phyloP scores from a whole-genome alignment of 1,140 invertebrate genomes.

The Anastrepha ludens region DNA sequence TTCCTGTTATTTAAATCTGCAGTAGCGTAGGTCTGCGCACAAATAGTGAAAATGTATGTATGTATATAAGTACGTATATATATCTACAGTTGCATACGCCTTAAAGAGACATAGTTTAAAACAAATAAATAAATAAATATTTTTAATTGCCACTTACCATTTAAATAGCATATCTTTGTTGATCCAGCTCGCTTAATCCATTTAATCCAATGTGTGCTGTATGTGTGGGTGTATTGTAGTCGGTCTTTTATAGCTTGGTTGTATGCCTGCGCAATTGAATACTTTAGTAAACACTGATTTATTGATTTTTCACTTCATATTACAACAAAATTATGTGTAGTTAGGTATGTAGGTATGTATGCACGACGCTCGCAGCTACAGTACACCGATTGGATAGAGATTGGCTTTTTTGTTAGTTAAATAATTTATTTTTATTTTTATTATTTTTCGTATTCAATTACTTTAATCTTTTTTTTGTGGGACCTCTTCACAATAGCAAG shows the following conservation, averaged over 20 bases:
- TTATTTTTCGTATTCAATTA: background rate
- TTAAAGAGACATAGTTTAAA: background rate
- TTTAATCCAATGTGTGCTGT: background rate
- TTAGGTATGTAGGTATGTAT: background rate
- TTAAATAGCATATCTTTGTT: background rate
- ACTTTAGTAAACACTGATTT: background rate
- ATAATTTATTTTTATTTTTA: background rate
- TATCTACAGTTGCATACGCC: background rate
- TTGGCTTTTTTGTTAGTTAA: background rate
- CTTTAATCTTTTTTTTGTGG: too few relatives aligned
- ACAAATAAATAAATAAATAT: background rate
- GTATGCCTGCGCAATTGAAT: background rate
- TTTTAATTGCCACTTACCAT: conserved; percentile 4
- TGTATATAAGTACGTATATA: background rate
- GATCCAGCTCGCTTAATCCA: background rate
- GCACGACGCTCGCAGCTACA: background rate
- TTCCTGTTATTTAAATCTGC: background rate
- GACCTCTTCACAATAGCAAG: background rate
- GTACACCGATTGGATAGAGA: background rate
- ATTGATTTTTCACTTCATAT: background rate
- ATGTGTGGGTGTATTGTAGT: background rate
- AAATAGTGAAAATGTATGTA: background rate
- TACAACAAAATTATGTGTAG: background rate
- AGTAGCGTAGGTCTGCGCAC: background rate
- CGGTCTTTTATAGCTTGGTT: background rate